Evolutionary conservation across 2,113 vertebrate species (phyloP).

Genomic region (rabbit (Oryctolagus cuniculus)): mOryCun1.1 NC_091436.1:165985001-165985500

Average conservation of each 20-base stretch:
- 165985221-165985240: neutral
- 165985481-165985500: neutral
- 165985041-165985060: neutral
- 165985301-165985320: too few relatives aligned
- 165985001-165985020: neutral
- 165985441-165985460: neutral
- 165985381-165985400: neutral
- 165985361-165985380: neutral
- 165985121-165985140: neutral
- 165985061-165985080: neutral
- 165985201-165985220: neutral
- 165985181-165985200: neutral
- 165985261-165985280: neutral
- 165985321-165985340: neutral
- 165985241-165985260: neutral
- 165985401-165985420: neutral
- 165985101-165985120: accelerated
- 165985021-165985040: neutral
- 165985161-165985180: neutral
- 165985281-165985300: neutral
- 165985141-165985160: neutral
- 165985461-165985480: neutral
- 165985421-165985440: neutral
- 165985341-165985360: neutral
- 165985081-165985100: neutral